phyloP scores from a whole-genome alignment of 2,113 vertebrate species.

The Bufo bufo region DNA sequence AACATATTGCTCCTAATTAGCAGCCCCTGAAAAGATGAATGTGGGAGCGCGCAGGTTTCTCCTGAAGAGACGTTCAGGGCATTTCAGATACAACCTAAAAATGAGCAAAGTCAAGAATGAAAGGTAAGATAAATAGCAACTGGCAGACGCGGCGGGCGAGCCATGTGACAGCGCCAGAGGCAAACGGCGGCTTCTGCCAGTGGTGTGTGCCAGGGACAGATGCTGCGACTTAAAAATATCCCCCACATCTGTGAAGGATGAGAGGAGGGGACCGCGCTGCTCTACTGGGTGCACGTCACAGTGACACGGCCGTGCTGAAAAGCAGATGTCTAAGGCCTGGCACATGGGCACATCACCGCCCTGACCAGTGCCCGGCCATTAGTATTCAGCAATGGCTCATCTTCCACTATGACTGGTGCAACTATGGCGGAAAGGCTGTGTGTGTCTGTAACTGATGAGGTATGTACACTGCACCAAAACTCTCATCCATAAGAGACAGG shows the following conservation, averaged over 20 bases:
- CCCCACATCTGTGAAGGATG: slow-evolving; percentile 62
- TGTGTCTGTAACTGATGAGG: too few species aligned
- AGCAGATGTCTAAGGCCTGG: background rate
- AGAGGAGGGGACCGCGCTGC: background rate
- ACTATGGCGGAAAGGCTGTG: too few species aligned
- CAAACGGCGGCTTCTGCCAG: slow-evolving; percentile 60
- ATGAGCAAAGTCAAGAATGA: background rate
- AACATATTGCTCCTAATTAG: slow-evolving; percentile 34
- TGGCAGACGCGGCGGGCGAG: slow-evolving; percentile 59
- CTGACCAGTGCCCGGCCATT: too few species aligned
- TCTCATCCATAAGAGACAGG: too few species aligned
- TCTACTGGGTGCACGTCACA: background rate
- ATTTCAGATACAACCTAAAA: background rate
- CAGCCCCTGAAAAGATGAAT: slow-evolving; percentile 9
- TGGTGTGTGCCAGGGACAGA: slow-evolving; percentile 71
- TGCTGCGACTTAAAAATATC: slow-evolving; percentile 72
- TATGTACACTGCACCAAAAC: too few species aligned
- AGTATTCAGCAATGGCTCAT: too few species aligned
- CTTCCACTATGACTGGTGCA: too few species aligned
- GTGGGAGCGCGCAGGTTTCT: slow-evolving; percentile 34
- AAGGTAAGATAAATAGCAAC: slow-evolving; percentile 61
- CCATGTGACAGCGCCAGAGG: slow-evolving; percentile 66
- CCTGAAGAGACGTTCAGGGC: background rate
- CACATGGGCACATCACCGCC: background rate
- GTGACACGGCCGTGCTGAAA: background rate